Evolutionary conservation across 2,113 vertebrate genomes (phyloP), one percentile per base, ranked within the genome.

Genomic region (Rhynchopsitta pachyrhyncha): DNA sequence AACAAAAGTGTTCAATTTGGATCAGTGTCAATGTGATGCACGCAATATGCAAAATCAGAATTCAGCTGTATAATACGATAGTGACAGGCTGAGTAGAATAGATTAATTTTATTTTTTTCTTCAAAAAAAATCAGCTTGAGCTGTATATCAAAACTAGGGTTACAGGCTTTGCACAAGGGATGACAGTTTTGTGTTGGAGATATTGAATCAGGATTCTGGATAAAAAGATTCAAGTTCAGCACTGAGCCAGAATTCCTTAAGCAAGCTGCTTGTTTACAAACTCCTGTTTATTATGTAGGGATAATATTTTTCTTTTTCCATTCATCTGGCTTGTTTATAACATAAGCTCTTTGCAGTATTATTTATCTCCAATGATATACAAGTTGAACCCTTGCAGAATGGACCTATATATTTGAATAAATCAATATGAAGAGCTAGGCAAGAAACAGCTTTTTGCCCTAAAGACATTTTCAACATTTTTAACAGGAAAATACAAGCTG

Each of bases 241-340:
- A 44, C 44, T 84, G 83, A 89, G 27, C 11, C 62, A 95, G 85
- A 76, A 17, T 88, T 78, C 37, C 47, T 84, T 31, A 82, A 77
- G 15, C 62, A 92, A 91, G 22, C 71, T 77, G 33, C 23, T 77
- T 86, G 74, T 73, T 70, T 53, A 79, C 37, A 71, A 29, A 82
- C 70, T 76, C 14, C 5, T n/a, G 90, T 66, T 60, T 93, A 66
- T 91, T 84, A 89, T 79, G 73, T 42, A 79, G 22, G 76, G 78
- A 93, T 67, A 88, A 95, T 82, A 86, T 83, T 95, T 95, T 97
- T 86, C 79, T 94, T 96, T 90, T 95, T 83, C 76, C 68, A 82
- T 96, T 94, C 91, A 87, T 93, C 90, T 96, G 50, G 9, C 33
- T 86, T 94, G 68, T 94, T 97, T 94, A 93, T 89, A 95, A 31